A percentile compares a stretch with the other conserved stretches of the same genome.
phyloP scores from a whole-genome alignment of 2,113 vertebrate species.

The Dasyprocta punctata region DNA sequence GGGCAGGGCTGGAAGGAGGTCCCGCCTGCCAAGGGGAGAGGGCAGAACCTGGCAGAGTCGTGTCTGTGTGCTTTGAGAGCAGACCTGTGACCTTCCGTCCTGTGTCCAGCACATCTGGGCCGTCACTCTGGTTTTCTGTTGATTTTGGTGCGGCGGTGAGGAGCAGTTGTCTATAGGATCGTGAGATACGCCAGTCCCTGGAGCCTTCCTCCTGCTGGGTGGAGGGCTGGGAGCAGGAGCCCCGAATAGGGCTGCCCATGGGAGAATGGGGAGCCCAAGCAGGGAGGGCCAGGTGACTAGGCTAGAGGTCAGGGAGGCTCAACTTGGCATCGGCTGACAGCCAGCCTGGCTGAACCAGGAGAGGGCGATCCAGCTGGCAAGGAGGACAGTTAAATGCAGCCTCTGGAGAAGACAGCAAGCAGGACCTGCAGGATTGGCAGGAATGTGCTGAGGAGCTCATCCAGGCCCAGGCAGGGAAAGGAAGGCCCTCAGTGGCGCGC shows the following conservation, averaged over 20 bases:
- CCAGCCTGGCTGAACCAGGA: neutral
- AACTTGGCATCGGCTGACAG: neutral
- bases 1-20: rapidly evolving
- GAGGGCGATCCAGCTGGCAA: neutral
- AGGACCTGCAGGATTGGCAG: neutral
- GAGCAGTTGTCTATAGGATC: neutral
- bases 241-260: rapidly evolving
- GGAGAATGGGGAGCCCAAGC: rapidly evolving
- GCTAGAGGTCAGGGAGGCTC: neutral
- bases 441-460: neutral
- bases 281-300: neutral
- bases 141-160: neutral
- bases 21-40: neutral
- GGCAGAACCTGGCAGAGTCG: neutral
- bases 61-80: neutral
- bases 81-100: neutral
- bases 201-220: neutral
- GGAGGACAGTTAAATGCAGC: neutral
- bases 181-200: neutral
- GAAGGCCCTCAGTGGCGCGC: rapidly evolving
- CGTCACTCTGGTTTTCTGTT: neutral
- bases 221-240: neutral
- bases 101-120: neutral
- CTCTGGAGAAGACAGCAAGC: neutral
- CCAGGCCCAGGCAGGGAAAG: neutral